A percentile compares a stretch with the other conserved stretches of the same genome.
Evolutionary conservation across 2,797 vertebrate species (phyloP).

Genomic region (Enteromius afrohamiltoni): DNA sequence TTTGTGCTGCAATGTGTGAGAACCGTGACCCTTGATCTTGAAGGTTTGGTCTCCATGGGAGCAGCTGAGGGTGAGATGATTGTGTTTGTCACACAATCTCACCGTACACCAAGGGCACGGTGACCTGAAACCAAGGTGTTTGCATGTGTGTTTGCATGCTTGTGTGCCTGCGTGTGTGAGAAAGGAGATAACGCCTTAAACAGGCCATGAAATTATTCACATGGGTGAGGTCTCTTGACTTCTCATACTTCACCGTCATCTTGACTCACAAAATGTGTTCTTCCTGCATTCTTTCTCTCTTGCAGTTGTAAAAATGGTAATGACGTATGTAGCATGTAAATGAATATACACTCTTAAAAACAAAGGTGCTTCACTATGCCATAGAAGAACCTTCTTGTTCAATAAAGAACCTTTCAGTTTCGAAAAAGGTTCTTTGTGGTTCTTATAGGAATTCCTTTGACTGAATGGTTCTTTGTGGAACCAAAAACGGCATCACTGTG

Average conservation of each 20-base stretch:
- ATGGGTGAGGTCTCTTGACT: constrained; percentile 69
- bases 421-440: no score
- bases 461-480: no score
- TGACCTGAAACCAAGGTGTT: constrained; percentile 74
- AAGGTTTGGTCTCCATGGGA: constrained; percentile 46
- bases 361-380: no score
- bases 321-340: not conserved
- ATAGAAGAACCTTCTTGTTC: no score
- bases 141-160: constrained; percentile 56
- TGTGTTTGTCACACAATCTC: constrained; percentile 56
- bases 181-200: constrained; percentile 66
- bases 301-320: not conserved
- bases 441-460: no score
- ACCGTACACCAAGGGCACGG: constrained; percentile 72
- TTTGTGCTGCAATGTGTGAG: constrained; percentile 37
- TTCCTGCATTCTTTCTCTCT: constrained; percentile 26
- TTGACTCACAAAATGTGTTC: constrained; percentile 45
- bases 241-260: constrained; percentile 66
- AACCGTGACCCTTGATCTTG: constrained; percentile 40
- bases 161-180: constrained; percentile 55
- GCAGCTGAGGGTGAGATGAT: constrained; percentile 45
- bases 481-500: no score
- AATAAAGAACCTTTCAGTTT: no score
- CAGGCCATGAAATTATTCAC: constrained; percentile 74
- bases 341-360: not conserved